phyloP scores from a whole-genome alignment of 2,888 invertebrate species.

The Hydropsyche betteni region DNA sequence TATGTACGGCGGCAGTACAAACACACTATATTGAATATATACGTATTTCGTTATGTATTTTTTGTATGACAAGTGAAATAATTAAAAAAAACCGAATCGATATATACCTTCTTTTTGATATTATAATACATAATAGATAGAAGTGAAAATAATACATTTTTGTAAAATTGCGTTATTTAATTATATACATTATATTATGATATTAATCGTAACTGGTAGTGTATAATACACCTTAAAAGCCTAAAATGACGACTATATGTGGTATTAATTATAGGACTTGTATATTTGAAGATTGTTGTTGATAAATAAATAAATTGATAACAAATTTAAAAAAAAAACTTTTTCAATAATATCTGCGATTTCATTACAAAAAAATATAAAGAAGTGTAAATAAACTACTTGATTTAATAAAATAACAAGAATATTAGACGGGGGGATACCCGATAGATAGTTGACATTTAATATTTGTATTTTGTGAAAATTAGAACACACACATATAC shows the following conservation, averaged over 20 bases:
- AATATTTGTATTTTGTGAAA: slow-evolving; percentile 38
- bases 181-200: slow-evolving; percentile 36
- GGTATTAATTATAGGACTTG: slow-evolving; percentile 50
- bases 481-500: slow-evolving; percentile 16
- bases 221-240: slow-evolving; percentile 50
- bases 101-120: slow-evolving; percentile 21
- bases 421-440: slow-evolving; percentile 29
- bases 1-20: slow-evolving; percentile 49
- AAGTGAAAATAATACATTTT: slow-evolving; percentile 26
- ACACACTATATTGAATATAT: slow-evolving; percentile 33
- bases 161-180: slow-evolving; percentile 40
- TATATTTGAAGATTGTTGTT: slow-evolving; percentile 49
- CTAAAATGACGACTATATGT: slow-evolving; percentile 50
- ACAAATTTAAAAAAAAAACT: slow-evolving; percentile 21
- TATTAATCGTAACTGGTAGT: slow-evolving; percentile 46
- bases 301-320: slow-evolving; percentile 49
- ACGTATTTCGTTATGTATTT: slow-evolving; percentile 28
- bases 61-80: slow-evolving; percentile 7
- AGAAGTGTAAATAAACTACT: slow-evolving; percentile 28
- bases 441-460: slow-evolving; percentile 41
- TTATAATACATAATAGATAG: slow-evolving; percentile 19
- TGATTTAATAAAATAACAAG: slow-evolving; percentile 2
- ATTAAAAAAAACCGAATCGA: slow-evolving; percentile 30
- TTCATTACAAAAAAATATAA: slow-evolving; percentile 36
- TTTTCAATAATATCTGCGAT: slow-evolving; percentile 41